Evolutionary conservation across 2,113 vertebrate species (phyloP).

Genomic region (Psephotus haematonotus): DNA sequence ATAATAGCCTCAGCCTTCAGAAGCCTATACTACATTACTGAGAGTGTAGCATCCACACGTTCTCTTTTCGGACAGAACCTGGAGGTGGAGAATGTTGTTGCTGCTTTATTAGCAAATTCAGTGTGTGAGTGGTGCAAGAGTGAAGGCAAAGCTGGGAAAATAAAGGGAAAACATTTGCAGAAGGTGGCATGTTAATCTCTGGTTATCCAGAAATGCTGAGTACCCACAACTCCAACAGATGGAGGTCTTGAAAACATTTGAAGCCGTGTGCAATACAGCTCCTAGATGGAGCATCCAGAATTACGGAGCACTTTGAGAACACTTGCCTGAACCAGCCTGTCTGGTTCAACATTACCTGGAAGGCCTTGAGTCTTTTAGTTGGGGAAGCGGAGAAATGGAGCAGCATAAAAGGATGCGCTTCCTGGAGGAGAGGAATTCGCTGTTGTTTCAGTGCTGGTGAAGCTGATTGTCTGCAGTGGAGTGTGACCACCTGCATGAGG

Average conservation of each 20-base stretch:
- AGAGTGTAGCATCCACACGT: neutral
- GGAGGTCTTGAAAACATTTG: neutral
- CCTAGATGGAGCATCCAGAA: neutral
- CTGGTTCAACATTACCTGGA: neutral
- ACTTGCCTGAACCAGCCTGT: neutral
- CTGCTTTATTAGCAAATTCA: neutral
- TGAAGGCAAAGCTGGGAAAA: neutral
- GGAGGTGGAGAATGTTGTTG: neutral
- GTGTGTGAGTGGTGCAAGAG: neutral
- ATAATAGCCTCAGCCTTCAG: neutral
- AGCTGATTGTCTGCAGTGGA: neutral
- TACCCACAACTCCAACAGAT: neutral
- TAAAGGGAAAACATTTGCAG: neutral
- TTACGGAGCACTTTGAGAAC: neutral
- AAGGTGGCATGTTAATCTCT: neutral
- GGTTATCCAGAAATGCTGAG: neutral
- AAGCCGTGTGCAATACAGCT: neutral
- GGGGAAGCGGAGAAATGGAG: neutral
- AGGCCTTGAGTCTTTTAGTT: neutral
- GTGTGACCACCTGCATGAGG: neutral
- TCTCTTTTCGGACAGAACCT: neutral
- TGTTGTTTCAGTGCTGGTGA: neutral
- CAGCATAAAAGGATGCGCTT: accelerated
- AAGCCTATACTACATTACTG: neutral
- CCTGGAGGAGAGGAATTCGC: neutral